Evolutionary conservation across 1,140 invertebrate genomes (phyloP).

Genomic region (Drosophila funebris): DNA sequence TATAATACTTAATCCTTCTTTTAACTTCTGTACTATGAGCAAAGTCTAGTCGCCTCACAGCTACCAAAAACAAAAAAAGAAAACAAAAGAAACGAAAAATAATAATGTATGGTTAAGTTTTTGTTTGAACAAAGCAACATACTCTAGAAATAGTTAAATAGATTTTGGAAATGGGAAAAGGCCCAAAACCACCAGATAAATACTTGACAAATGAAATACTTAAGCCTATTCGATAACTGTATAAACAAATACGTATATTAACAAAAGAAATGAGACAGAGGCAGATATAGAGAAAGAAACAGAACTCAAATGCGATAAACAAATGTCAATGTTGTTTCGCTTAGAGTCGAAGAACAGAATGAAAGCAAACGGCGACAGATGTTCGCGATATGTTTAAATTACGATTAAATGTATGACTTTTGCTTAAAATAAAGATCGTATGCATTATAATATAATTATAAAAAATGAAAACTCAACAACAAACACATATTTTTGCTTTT

Average conservation of each 20-base stretch:
- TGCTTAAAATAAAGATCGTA: conserved; percentile 64
- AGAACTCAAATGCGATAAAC: conserved; percentile 64
- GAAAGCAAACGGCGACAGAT: conserved; percentile 40
- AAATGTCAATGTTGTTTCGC: conserved; percentile 39
- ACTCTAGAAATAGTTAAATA: conserved; percentile 56
- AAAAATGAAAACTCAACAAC: conserved; percentile 6
- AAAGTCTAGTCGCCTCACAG: conserved; percentile 53
- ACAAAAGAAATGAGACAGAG: conserved; percentile 58
- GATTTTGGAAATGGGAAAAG: conserved; percentile 40
- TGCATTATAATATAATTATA: conserved; percentile 58
- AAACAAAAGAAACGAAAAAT: no score
- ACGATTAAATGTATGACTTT: conserved; percentile 56
- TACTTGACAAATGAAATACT: conserved; percentile 52
- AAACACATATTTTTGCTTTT: conserved; percentile 36
- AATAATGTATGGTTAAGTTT: conserved; percentile 65
- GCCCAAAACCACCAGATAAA: conserved; percentile 55
- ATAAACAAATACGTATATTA: conserved; percentile 46
- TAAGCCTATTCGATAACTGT: conserved; percentile 54
- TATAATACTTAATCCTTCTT: not conserved
- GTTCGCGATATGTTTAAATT: conserved; percentile 60
- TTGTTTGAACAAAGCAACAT: conserved; percentile 54
- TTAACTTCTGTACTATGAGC: conserved; percentile 17
- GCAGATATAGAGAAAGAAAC: conserved; percentile 55
- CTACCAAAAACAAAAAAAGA: conserved; percentile 16
- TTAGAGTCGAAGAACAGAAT: conserved; percentile 2